Base-by-base conservation (phyloP, 1,140 invertebrate species). In the Orius insidiosus region DNA sequence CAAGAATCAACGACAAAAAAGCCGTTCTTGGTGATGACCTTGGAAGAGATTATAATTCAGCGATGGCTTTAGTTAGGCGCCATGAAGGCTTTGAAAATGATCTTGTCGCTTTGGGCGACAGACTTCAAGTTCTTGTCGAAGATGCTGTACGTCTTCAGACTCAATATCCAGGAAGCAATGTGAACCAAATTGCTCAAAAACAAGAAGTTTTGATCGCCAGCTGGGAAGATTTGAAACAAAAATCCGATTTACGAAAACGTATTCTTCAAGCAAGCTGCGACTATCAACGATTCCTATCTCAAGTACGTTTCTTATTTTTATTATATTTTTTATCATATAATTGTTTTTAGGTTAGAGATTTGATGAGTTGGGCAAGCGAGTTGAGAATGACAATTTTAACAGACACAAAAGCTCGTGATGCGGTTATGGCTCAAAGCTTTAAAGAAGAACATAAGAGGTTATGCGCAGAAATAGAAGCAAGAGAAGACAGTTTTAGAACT, bases 41-140 rank as follows among this genome's bases (percentile, higher is more conserved):
- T 3, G 89, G 88, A 4, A 64, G 84, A 36, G 89, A 96, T 64
- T 68, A 90, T 5, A 85, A 93, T 57, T 84, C 88, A 0, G 89
- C 88, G 13, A 62, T 88, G 45, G 76, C 78, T 0, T 64, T 92
- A 42, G 71, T 89, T 4, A 68, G 88, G 49, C 78, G 85, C 54
- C 92, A 96, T 60, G 89, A 96, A 65, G 81, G 83, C 2, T 89
- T 94, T 58, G 90, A 96, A 63, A 95, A 93, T 61, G 93, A 98
- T 63, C 62, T 97, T 9, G 76, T 93, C 2, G 90, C 88, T 0
- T 65, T 97, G 2, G 90, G 96, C 60, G 88, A 87, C 1, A 90
- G 95, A 61, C 66, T 96, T 7, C 83, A 89, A 67, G 71, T 82
- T 1, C 65, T 98, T 0, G 78, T 95, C 4, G 90, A 97, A 58